Evolutionary conservation across 1,140 invertebrate genomes (phyloP).

Genomic region (Orussus abietinus): DNA sequence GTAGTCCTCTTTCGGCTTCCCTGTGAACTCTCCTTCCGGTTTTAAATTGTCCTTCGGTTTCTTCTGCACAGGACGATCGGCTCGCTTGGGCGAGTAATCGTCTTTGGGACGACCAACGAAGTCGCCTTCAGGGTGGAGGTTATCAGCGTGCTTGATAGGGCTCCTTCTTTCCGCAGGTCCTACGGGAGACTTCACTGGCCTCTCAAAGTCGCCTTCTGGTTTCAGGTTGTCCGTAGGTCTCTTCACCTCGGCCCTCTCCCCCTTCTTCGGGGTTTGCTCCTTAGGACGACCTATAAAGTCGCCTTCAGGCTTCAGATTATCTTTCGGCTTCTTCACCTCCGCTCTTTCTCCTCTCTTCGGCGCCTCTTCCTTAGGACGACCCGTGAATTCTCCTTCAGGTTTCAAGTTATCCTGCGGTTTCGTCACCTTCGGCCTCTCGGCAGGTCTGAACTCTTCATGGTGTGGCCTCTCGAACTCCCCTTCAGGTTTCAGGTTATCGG

Average conservation of each 20-base stretch:
- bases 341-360: constrained; percentile 53
- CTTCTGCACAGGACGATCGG: constrained; percentile 57
- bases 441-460: constrained; percentile 11
- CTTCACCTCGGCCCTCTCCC: constrained; percentile 48
- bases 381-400: constrained; percentile 44
- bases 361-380: constrained; percentile 10
- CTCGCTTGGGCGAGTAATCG: constrained; percentile 8
- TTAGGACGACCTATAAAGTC: constrained; percentile 53
- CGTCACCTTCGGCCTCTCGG: constrained; percentile 25
- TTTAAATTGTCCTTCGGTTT: constrained; percentile 55
- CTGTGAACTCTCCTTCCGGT: constrained; percentile 63
- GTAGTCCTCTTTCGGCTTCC: constrained; percentile 37
- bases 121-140: constrained; percentile 51
- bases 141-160: constrained; percentile 47
- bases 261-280: constrained; percentile 28
- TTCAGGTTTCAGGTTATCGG: constrained; percentile 35
- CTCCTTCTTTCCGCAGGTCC: constrained; percentile 20
- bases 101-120: constrained; percentile 23
- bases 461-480: constrained; percentile 43
- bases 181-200: constrained; percentile 20
- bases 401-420: constrained; percentile 55
- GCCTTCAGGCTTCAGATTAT: constrained; percentile 59
- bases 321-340: constrained; percentile 46
- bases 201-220: constrained; percentile 59
- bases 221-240: constrained; percentile 55